phyloP scores from a whole-genome alignment of 2,113 vertebrate species.

The Cercocebus atys region DNA sequence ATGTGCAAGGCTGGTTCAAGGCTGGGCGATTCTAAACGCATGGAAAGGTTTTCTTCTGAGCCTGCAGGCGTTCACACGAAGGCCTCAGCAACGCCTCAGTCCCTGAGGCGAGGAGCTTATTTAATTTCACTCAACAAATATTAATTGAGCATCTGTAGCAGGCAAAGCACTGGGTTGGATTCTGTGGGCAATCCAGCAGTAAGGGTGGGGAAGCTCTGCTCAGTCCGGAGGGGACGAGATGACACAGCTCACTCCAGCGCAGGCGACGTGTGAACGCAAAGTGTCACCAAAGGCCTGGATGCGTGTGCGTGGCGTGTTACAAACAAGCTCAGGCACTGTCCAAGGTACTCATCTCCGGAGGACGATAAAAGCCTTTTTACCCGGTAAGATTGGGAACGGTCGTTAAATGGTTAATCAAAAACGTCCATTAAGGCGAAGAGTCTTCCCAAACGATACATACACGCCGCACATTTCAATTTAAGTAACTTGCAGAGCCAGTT shows the following conservation, averaged over 20 bases:
- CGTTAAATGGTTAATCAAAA: not conserved
- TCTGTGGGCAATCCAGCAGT: not conserved
- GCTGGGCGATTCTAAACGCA: not conserved
- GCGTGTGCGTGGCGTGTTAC: too few species aligned
- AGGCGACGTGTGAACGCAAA: not conserved
- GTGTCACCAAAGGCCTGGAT: not conserved
- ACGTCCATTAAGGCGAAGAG: not conserved
- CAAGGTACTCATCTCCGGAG: not conserved
- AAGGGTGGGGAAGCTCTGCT: too few species aligned
- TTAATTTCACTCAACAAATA: not conserved
- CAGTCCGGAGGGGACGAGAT: accelerated
- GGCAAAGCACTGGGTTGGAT: not conserved
- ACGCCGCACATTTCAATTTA: not conserved
- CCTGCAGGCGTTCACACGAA: not conserved
- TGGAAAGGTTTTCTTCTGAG: not conserved
- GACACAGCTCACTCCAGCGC: not conserved
- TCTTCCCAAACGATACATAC: not conserved
- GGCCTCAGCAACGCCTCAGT: not conserved
- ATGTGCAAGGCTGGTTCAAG: not conserved
- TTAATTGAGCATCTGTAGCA: not conserved
- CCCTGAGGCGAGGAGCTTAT: not conserved
- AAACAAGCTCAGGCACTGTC: not conserved
- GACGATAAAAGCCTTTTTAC: not conserved
- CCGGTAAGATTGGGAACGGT: not conserved
- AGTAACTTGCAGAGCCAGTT: not conserved